phyloP scores from a whole-genome alignment of 2,797 vertebrate genomes.

The Chelidonichthys spinosus region DNA sequence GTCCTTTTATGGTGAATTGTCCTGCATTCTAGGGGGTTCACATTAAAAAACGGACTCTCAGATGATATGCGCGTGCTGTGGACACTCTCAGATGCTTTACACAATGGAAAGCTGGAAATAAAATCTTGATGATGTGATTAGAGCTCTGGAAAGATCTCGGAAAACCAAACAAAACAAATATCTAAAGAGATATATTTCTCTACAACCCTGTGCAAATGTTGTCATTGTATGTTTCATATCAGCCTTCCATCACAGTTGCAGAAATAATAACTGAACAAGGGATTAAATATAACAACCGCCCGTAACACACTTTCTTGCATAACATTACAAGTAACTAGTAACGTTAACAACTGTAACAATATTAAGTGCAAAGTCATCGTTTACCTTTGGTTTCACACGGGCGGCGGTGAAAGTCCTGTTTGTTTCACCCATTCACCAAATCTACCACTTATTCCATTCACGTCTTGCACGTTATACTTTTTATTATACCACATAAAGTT shows the following conservation, averaged over 20 bases:
- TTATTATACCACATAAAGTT: too few relatives aligned
- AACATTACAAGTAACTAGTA: too few relatives aligned
- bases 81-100: not conserved
- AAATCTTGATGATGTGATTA: not conserved
- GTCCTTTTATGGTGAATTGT: too few relatives aligned
- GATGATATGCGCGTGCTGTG: not conserved
- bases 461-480: too few relatives aligned
- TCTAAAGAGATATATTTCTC: not conserved
- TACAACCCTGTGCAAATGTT: not conserved
- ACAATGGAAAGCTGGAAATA: not conserved
- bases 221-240: not conserved
- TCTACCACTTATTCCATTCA: too few relatives aligned
- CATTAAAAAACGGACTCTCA: not conserved
- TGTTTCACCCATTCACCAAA: too few relatives aligned
- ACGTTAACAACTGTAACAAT: too few relatives aligned
- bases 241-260: not conserved
- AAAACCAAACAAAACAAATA: not conserved
- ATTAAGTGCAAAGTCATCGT: too few relatives aligned
- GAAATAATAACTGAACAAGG: not conserved
- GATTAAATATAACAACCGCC: not conserved
- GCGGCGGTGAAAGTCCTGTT: too few relatives aligned
- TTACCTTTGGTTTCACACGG: too few relatives aligned
- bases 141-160: not conserved
- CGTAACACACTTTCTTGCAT: not conserved
- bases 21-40: not conserved